Base-by-base conservation (phyloP, 2,113 vertebrate genomes). In the Jacana jacana region DNA sequence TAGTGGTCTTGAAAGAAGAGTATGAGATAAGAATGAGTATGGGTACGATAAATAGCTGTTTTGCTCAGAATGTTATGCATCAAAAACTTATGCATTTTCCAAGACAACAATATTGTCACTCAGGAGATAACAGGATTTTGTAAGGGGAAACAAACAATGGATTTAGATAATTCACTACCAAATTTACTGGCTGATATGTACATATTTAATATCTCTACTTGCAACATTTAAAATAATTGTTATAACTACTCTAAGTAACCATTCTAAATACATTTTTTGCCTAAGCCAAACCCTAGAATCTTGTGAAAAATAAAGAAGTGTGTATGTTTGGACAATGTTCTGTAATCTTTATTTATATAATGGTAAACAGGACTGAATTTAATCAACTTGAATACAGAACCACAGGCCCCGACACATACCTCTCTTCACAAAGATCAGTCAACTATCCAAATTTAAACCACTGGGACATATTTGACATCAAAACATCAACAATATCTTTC, bases 1-100 rank as follows among this genome's bases (percentile, higher is more conserved):
- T 97, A 98, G 96, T 97, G 71, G 93, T 96, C 86, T 80, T 82
- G 61, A 72, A 96, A 93, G 95, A 96, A 88, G 88, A 93, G 70
- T 63, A 40, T 24, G 83, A 88, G 71, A 86, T 94, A 96, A 95
- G 89, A 94, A 85, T 84, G 60, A 91, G 35, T 60, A 70, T 40
- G 60, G 76, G 77, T 85, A 79, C 61, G 90, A 93, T 54, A 82
- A 95, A 81, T 70, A 95, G 66, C 89, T 84, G 72, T 75, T 95
- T 78, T 78, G 40, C 76, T 83, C 86, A 83, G 75, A 91, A 85
- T 77, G 79, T 89, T 64, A 82, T 37, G 57, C 83, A 86, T 91
- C 81, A 95, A 95, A 94, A 93, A 25, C 90, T 86, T 72, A 71
- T 54, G 23, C n/a, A 63, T 94, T 92, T 96, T 97, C 71, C 81